A percentile compares a stretch with the other conserved stretches of the same genome.
These are phyloP conservation scores for Drosophila fungiperda DNA, from an alignment of 2,888 invertebrate genomes.

Conservation along the genomic window DNA sequence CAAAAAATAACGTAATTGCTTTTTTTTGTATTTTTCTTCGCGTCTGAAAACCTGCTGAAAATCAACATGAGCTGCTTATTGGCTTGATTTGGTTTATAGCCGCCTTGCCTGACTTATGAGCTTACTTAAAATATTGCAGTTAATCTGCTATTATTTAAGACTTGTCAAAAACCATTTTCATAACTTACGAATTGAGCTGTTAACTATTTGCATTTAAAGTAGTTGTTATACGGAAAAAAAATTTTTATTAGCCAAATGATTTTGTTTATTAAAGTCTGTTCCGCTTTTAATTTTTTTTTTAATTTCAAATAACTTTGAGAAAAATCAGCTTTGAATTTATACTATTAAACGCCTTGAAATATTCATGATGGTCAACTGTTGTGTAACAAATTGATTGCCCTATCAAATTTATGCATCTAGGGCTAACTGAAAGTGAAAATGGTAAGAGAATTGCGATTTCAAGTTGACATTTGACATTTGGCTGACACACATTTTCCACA, in stretches of 20 bases:
- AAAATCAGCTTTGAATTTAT: neutral
- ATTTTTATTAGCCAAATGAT: neutral
- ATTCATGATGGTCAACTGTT: conserved; percentile 18
- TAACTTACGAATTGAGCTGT: conserved; percentile 1
- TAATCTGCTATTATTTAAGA: conserved; percentile 17
- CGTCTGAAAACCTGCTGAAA: conserved; percentile 12
- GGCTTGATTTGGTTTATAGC: conserved; percentile 26
- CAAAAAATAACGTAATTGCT: conserved; percentile 30
- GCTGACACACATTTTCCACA: conserved; percentile 21
- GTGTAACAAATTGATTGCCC: neutral
- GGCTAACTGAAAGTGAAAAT: conserved; percentile 7
- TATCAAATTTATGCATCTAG: conserved; percentile 43
- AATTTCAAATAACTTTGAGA: neutral
- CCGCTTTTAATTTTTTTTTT: neutral
- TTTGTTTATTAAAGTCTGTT: neutral
- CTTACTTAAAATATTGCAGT: conserved; percentile 4
- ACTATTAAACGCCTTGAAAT: conserved; percentile 7
- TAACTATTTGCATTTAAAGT: neutral
- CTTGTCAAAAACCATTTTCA: neutral
- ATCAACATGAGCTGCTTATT: conserved; percentile 21
- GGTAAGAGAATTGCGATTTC: conserved; percentile 25
- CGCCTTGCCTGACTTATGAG: conserved; percentile 15
- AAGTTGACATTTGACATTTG: conserved; percentile 49
- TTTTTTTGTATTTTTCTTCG: neutral
- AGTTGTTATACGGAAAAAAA: neutral